These are phyloP conservation scores for Ptychochromis oligacanthus DNA, from an alignment of 2,113 vertebrate species.

Conservation along the genomic window DNA sequence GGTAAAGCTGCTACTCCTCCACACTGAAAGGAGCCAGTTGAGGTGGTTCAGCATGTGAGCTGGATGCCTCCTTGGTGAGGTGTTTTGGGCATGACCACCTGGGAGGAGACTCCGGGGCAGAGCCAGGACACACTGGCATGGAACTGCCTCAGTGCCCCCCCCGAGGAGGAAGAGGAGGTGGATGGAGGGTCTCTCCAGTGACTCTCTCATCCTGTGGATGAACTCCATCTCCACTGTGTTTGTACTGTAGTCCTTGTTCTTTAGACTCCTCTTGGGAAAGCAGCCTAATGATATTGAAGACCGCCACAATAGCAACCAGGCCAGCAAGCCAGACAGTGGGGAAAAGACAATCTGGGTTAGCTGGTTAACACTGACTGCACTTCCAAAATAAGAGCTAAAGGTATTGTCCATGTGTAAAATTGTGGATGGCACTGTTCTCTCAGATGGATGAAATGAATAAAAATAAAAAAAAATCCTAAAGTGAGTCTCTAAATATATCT, in stretches of 20 bases:
- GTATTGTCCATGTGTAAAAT: background rate
- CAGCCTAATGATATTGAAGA: background rate
- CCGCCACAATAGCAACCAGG: accelerated
- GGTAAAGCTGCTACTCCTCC: background rate
- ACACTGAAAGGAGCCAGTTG: background rate
- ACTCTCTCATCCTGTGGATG: background rate
- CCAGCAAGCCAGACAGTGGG: background rate
- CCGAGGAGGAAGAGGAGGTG: too few relatives aligned
- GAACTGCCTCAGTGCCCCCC: too few relatives aligned
- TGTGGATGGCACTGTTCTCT: accelerated
- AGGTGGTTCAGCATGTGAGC: background rate
- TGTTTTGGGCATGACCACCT: background rate
- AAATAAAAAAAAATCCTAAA: background rate
- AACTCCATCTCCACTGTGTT: background rate
- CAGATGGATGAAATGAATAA: background rate
- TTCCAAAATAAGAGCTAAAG: background rate
- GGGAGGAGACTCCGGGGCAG: background rate
- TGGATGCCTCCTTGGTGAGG: background rate
- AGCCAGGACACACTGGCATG: too few relatives aligned
- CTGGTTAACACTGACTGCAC: background rate
- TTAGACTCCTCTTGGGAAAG: background rate
- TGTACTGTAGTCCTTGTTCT: background rate
- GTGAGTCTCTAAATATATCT: background rate
- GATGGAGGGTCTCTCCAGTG: background rate
- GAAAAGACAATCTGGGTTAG: accelerated